These are phyloP conservation scores for Cataglyphis rosenhaueri DNA, from an alignment of 2,888 invertebrate species.

Conservation along the genomic window DNA sequence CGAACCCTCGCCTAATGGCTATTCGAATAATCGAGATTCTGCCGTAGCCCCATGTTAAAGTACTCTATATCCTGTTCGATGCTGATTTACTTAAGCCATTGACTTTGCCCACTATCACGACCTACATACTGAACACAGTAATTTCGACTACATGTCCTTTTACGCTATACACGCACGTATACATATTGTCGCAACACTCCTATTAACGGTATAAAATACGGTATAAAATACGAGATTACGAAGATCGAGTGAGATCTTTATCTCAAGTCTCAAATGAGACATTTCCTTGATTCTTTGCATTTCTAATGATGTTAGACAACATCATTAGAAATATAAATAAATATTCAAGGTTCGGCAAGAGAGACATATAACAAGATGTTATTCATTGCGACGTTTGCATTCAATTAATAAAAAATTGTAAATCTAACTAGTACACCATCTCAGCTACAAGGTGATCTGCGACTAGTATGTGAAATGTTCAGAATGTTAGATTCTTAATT, in stretches of 20 bases:
- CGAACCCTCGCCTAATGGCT: constrained; percentile 38
- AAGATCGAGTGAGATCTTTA: not conserved
- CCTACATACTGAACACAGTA: constrained; percentile 34
- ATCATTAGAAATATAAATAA: not conserved
- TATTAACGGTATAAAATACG: constrained; percentile 4
- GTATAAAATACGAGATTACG: constrained; percentile 13
- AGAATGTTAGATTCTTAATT: not conserved
- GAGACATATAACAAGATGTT: not conserved
- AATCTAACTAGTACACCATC: not conserved
- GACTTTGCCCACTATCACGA: constrained; percentile 21
- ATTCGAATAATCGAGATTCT: constrained; percentile 53
- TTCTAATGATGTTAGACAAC: not conserved
- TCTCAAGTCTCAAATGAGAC: not conserved
- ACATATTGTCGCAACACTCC: not conserved
- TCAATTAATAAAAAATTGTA: not conserved
- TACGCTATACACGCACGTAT: not conserved
- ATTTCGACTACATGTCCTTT: constrained; percentile 14
- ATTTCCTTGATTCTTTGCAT: constrained; percentile 19
- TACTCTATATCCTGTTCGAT: constrained; percentile 32
- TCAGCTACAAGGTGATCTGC: not conserved
- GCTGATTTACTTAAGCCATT: constrained; percentile 47
- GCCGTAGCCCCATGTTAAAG: constrained; percentile 34
- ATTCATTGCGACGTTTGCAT: not conserved
- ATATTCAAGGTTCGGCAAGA: constrained; percentile 10
- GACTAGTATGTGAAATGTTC: not conserved